phyloP scores from a whole-genome alignment of 2,797 vertebrate species.

The Caiman crocodilus region DNA sequence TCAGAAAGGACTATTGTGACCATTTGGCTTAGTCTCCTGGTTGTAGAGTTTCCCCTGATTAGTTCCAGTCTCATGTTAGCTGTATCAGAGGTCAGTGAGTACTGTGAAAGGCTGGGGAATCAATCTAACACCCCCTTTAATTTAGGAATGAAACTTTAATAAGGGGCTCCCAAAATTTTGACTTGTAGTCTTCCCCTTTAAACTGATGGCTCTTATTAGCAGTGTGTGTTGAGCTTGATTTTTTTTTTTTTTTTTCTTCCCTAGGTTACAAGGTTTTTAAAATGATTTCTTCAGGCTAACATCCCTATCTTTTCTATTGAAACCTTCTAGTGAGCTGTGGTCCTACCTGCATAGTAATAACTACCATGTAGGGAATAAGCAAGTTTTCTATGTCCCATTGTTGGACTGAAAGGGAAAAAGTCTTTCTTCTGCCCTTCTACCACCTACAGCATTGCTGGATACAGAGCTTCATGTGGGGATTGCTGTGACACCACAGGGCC shows the following conservation, averaged over 20 bases:
- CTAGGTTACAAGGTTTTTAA: not conserved
- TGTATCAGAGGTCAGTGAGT: not conserved
- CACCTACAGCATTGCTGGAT: not conserved
- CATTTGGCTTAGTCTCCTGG: not conserved
- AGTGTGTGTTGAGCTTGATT: no score
- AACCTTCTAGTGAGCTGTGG: not conserved
- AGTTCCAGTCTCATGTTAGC: not conserved
- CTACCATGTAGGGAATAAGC: not conserved
- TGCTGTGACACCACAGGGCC: not conserved
- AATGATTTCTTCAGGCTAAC: not conserved
- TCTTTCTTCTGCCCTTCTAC: not conserved
- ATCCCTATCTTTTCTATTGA: not conserved
- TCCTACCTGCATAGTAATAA: not conserved
- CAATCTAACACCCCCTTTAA: not conserved
- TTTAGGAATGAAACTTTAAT: not conserved
- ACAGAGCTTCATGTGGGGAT: not conserved
- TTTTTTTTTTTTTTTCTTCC: not conserved
- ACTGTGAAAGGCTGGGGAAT: not conserved
- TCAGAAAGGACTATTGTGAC: not conserved
- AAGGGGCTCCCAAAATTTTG: not conserved
- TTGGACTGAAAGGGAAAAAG: not conserved
- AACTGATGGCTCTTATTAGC: no score
- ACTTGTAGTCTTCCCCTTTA: no score
- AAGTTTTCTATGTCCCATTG: rapidly evolving
- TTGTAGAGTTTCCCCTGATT: not conserved